Base-by-base conservation (phyloP, 2,113 vertebrate genomes). In the Apodemus speciosus region DNA sequence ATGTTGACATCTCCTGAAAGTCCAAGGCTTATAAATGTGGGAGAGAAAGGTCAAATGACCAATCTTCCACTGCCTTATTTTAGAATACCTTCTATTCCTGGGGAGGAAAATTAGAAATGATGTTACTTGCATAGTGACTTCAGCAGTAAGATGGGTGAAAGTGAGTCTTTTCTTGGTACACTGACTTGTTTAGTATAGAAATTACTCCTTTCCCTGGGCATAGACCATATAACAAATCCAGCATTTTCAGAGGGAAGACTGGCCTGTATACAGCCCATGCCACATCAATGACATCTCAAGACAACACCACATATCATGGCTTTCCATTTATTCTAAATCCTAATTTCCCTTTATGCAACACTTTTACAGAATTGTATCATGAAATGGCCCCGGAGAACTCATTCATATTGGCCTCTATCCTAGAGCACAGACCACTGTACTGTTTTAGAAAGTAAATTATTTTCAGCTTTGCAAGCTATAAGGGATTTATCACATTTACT, bases 21-120 rank as follows among this genome's bases (percentile, higher is more conserved):
- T 83, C 94, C 90, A 89, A 92, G 77, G 83, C 68, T 35, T 30
- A 88, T 84, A 96, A 83, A 46, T 0, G 5, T 27, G 27, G 62
- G 71, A 90, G 66, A 95, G 40, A 88, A 85, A 95, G 85, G 69
- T 81, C 66, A 25, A 91, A 56, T 43, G 51, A 77, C 68, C 80
- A 79, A 46, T 51, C 25, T 83, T 76, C 32, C 71, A 10, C 30
- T 46, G 32, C 53, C 81, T 90, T 35, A 88, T 95, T 88, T 60
- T 53, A 18, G 88, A 77, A 85, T 62, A 20, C 18, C 38, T 32
- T 91, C 49, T 81, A 16, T 81, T 94, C 60, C 46, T 15, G 81
- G 40, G 40, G 32, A 56, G 51, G 76, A 35, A 76, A 88, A 25
- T 15, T 56, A 35, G 53, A 92, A 62, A 46, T 76, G 40, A 27